Base-by-base conservation (phyloP, 2,113 vertebrate species). In the Thinocorus orbignyianus region DNA sequence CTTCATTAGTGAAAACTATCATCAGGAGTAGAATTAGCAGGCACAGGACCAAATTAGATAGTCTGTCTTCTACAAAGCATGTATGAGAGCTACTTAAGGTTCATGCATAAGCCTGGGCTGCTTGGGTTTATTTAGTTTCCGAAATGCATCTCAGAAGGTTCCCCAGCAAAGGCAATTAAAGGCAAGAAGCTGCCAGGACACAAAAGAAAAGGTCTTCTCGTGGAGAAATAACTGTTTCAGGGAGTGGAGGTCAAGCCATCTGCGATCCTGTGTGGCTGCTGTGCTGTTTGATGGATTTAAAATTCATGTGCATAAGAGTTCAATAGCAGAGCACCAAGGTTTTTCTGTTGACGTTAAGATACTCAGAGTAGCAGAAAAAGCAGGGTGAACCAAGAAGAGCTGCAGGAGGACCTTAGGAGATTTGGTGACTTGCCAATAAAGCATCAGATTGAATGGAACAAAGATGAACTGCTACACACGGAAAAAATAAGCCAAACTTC, bases 241-340 rank as follows among this genome's bases (percentile, higher is more conserved):
- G 46, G 64, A 61, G 33, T 7, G 13, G 39, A 68, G 44, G 19
- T 31, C 26, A 44, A 44, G n/a, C 9, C 44, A 78, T 35, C 39
- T 84, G 25, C 4, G 9, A 64, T 37, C 54, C 64, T 42, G 13
- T 1, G 6, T 23, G 41, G 33, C 13, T 64, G 77, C n/a, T 57
- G 19, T 33, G 68, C 52, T 79, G n/a, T 68, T 48, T 5, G 19
- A 41, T 23, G 20, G 64, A 66, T 28, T 68, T 71, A 44, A 60
- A 86, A 76, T 30, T 71, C 16, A 13, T 7, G 5, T 9, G 23
- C 28, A 39, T 35, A 24, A 82, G 80, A 25, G 22, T 17, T 54
- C 57, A 57, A 13, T 1, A 57, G 35, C 5, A 3, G 41, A 89
- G 13, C 2, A 1, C 5, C 0, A 5, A 74, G n/a, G 17, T 41